phyloP scores from a whole-genome alignment of 2,888 invertebrate species.

The Hemithea aestivaria region DNA sequence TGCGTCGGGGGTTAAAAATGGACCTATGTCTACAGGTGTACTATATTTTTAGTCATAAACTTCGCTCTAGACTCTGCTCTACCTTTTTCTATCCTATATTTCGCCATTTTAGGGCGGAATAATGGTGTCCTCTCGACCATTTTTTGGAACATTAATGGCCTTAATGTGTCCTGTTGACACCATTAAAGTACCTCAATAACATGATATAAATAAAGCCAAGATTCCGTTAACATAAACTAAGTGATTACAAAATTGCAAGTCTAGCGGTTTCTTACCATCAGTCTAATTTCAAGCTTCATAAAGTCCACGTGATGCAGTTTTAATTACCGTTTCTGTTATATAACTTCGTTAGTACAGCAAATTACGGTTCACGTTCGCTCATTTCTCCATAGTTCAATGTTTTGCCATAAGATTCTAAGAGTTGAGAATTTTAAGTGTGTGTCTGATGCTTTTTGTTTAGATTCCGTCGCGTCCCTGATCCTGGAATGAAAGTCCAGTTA shows the following conservation, averaged over 20 bases:
- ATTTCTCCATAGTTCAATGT: constrained; percentile 1
- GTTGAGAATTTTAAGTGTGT: constrained; percentile 23
- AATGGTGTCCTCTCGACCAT: too few species aligned
- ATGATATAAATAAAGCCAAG: not conserved
- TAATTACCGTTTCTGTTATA: constrained; percentile 17
- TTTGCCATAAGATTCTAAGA: constrained; percentile 9
- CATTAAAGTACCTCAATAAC: too few species aligned
- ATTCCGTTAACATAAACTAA: constrained; percentile 5
- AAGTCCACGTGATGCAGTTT: constrained; percentile 14
- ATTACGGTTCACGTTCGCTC: constrained; percentile 11
- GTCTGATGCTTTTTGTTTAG: constrained; percentile 32
- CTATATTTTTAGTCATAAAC: too few species aligned
- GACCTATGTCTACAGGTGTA: too few species aligned
- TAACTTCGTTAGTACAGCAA: constrained; percentile 16
- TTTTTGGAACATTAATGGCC: too few species aligned
- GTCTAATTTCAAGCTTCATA: constrained; percentile 18
- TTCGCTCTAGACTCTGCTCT: too few species aligned
- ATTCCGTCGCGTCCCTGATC: too few species aligned
- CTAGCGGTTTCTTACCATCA: constrained; percentile 15
- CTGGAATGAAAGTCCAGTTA: too few species aligned
- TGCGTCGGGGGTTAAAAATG: too few species aligned
- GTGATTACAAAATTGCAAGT: constrained; percentile 5
- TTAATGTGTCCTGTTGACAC: too few species aligned
- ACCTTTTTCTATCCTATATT: too few species aligned
- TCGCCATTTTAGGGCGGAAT: too few species aligned